Base-by-base conservation (phyloP, 2,888 invertebrate species). In the Hypselothyrea guttata region DNA sequence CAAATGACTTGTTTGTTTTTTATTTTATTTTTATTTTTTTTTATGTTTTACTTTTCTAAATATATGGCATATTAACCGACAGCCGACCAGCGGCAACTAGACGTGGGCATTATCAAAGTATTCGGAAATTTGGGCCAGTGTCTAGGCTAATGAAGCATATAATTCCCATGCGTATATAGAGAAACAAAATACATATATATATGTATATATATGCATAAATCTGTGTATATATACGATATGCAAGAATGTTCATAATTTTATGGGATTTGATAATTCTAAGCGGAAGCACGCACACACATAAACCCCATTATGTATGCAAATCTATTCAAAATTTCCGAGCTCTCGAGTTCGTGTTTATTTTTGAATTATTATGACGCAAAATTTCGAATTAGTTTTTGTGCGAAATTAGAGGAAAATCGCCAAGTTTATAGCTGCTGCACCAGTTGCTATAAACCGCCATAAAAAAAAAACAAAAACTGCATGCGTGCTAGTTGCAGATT, bases 341-440 rank as follows among this genome's bases (percentile, higher is more conserved):
- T 8, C 12, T 2, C 47, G 22, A 40, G 28, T 34, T 48, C n/a
- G 41, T 48, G 31, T 54, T 49, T 37, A 62, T 62, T 57, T 73
- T 51, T 44, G 44, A 60, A 59, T 59, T 41, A 34, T 44, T 49
- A 60, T 67, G 57, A 62, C 72, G 78, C 65, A 68, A 47, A 64
- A n/a, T n/a, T 52, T 56, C 48, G 18, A 13, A 11, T 38, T 16
- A 16, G 15, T 7, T 33, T 41, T 35, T 48, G n/a, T n/a, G n/a
- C n/a, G n/a, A n/a, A n/a, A n/a, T n/a, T n/a, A n/a, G n/a, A n/a
- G n/a, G n/a, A n/a, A n/a, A n/a, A n/a, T n/a, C n/a, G n/a, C n/a
- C n/a, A n/a, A n/a, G n/a, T n/a, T n/a, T n/a, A n/a, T n/a, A n/a
- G n/a, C n/a, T n/a, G n/a, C n/a, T n/a, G n/a, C n/a, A n/a, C n/a